These are phyloP conservation scores for Drosophila demipolita DNA, from an alignment of 2,888 invertebrate genomes.

Conservation along the genomic window DNA sequence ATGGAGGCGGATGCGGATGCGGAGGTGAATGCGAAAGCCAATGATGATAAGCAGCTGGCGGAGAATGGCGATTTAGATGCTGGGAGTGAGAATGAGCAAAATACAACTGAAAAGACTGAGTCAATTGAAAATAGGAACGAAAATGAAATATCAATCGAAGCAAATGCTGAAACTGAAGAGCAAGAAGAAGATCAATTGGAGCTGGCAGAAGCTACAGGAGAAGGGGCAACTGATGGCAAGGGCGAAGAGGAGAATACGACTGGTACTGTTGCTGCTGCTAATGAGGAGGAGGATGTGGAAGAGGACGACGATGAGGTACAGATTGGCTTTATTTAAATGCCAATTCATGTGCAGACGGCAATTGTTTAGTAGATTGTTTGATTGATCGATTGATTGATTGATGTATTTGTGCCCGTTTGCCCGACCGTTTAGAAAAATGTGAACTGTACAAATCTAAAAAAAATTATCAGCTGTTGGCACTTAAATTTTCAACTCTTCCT, in stretches of 20 bases:
- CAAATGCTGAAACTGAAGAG: slow-evolving; percentile 13
- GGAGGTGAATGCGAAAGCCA: slow-evolving; percentile 12
- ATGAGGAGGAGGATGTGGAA: slow-evolving; percentile 64
- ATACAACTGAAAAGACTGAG: slow-evolving; percentile 68
- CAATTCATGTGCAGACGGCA: slow-evolving; percentile 40
- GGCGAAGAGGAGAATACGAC: slow-evolving; percentile 41
- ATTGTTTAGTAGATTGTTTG: slow-evolving; percentile 41
- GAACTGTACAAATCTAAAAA: slow-evolving; percentile 51
- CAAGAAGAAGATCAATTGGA: slow-evolving; percentile 35
- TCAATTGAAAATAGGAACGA: slow-evolving; percentile 35
- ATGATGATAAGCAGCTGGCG: slow-evolving; percentile 9
- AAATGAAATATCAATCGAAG: slow-evolving; percentile 4
- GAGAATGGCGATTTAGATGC: slow-evolving; percentile 16
- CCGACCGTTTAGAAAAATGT: slow-evolving; percentile 37
- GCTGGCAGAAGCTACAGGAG: slow-evolving; percentile 5
- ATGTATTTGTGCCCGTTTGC: slow-evolving; percentile 59
- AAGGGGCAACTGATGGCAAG: slow-evolving; percentile 28
- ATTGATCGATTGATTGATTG: slow-evolving; percentile 19
- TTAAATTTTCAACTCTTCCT: slow-evolving; percentile 23
- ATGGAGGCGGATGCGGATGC: slow-evolving; percentile 26
- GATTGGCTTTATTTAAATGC: slow-evolving; percentile 84
- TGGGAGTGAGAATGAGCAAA: slow-evolving; percentile 62
- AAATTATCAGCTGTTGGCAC: slow-evolving; percentile 43
- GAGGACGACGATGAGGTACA: slow-evolving; percentile 85
- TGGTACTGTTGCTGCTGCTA: slow-evolving; percentile 9